These are phyloP conservation scores for Helostoma temminkii DNA, from an alignment of 2,797 vertebrate genomes.

Conservation along the genomic window DNA sequence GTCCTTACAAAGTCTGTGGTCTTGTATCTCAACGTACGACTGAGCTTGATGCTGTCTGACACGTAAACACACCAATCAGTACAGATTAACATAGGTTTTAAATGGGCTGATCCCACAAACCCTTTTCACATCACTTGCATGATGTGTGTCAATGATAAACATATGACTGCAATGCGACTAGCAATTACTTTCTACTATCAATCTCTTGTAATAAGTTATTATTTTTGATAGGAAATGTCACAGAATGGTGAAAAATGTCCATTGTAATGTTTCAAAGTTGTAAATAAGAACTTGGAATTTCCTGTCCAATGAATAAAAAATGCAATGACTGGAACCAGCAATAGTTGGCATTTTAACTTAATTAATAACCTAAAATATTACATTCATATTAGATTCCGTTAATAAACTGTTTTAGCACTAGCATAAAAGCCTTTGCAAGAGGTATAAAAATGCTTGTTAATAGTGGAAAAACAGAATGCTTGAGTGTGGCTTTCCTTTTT, in stretches of 20 bases:
- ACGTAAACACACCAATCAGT: slow-evolving; percentile 55
- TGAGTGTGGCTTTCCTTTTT: not conserved
- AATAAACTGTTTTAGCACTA: not conserved
- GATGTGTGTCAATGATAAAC: slow-evolving; percentile 15
- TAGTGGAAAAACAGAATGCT: slow-evolving; percentile 12
- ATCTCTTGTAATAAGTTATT: not conserved
- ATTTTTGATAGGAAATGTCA: not conserved
- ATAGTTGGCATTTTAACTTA: not conserved
- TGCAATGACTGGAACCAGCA: not conserved
- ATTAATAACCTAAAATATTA: not conserved
- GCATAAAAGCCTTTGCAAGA: not conserved
- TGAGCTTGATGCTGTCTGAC: slow-evolving; percentile 56
- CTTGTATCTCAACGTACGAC: slow-evolving; percentile 63
- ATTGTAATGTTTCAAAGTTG: not conserved
- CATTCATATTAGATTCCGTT: slow-evolving; percentile 7
- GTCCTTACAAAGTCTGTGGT: slow-evolving; percentile 44
- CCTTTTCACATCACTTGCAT: slow-evolving; percentile 22
- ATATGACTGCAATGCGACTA: not conserved
- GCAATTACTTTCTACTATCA: not conserved
- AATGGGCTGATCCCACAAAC: slow-evolving; percentile 50
- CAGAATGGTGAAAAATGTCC: not conserved
- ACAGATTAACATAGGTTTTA: slow-evolving; percentile 63
- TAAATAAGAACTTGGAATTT: not conserved
- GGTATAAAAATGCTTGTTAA: slow-evolving; percentile 23
- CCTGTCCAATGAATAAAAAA: not conserved